Base-by-base conservation (phyloP, 1,140 invertebrate species). In the Sesamia nonagrioides region DNA sequence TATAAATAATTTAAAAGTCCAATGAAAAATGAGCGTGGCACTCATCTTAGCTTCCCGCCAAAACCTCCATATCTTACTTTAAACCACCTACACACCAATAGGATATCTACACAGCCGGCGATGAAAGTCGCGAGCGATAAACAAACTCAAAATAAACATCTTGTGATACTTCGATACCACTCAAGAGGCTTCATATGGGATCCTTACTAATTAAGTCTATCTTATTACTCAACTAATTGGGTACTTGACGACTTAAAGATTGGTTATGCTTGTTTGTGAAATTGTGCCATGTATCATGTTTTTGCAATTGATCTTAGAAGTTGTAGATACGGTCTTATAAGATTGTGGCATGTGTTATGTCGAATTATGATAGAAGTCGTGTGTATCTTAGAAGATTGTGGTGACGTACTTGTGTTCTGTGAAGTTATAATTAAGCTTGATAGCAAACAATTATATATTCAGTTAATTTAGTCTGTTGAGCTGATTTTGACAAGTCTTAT, bases 141-240 rank as follows among this genome's bases (percentile, higher is more conserved):
- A 58, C 54, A 33, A 58, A 9, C 18, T 15, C 54, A 33, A 27
- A 58, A 13, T 58, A 58, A 58, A 58, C 13, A 58, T 58, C 54
- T 33, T 27, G 11, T 8, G 54, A 58, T 27, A 21, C 54, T 58
- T 33, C 54, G 27, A 15, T 60, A 27, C 11, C 56, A 15, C 5
- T 66, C 9, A 2, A 42, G 37, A 42, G n/a, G 37, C 2, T 5
- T 66, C 37, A n/a, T 42, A 9, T 18, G 61, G 60, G 61, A 21
- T 45, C 61, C 37, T 21, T 42, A 42, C 17, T 66, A 66, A 66
- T 66, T 66, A 66, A 21, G 61, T 66, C 61, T n/a, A 66, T 66
- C 61, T 17, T 66, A 42, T 66, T 66, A 42, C 61, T 18, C 0
- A 8, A 7, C 37, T 66, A 66, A 66, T 42, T 66, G 17, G 61